A percentile compares a stretch with the other conserved stretches of the same genome.
These are phyloP conservation scores for Lophotriccus pileatus DNA, from an alignment of 2,797 vertebrate species.

Conservation along the genomic window DNA sequence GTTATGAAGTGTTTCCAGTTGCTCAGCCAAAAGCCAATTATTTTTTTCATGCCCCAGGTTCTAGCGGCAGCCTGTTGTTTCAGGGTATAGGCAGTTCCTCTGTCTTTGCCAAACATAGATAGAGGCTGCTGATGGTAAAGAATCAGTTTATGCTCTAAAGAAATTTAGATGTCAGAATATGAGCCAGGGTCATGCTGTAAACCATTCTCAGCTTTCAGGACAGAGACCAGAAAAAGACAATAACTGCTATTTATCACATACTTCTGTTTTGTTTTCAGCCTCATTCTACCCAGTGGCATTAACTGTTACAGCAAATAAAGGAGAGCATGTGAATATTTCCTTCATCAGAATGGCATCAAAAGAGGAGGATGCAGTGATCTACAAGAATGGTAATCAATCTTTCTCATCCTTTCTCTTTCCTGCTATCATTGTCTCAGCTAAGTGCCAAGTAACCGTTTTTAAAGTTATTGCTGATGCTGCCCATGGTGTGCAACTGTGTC, in stretches of 20 bases:
- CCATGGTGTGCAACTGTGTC: neutral
- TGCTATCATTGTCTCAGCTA: neutral
- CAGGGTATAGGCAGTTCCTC: neutral
- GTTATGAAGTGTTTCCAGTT: neutral
- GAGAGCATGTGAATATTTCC: slow-evolving; percentile 81
- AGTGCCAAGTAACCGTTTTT: neutral
- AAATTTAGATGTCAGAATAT: neutral
- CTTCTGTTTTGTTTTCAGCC: slow-evolving; percentile 71
- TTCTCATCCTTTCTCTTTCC: neutral
- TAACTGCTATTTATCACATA: neutral
- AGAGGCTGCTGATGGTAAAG: neutral
- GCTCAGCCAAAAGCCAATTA: neutral
- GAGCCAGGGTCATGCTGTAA: neutral
- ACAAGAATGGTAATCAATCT: slow-evolving; percentile 78
- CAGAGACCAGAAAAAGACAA: neutral
- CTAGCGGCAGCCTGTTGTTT: neutral
- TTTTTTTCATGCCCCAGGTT: neutral
- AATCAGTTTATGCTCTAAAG: neutral
- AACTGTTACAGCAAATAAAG: slow-evolving; percentile 83
- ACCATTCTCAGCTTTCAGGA: neutral
- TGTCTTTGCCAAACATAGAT: neutral
- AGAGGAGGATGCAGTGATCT: slow-evolving; percentile 84
- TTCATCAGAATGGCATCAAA: slow-evolving; percentile 78
- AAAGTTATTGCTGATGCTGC: neutral
- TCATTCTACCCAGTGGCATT: slow-evolving; percentile 82